Conservation (phyloP, 2,113 vertebrate species). For the Pluvialis apricaria region DNA sequence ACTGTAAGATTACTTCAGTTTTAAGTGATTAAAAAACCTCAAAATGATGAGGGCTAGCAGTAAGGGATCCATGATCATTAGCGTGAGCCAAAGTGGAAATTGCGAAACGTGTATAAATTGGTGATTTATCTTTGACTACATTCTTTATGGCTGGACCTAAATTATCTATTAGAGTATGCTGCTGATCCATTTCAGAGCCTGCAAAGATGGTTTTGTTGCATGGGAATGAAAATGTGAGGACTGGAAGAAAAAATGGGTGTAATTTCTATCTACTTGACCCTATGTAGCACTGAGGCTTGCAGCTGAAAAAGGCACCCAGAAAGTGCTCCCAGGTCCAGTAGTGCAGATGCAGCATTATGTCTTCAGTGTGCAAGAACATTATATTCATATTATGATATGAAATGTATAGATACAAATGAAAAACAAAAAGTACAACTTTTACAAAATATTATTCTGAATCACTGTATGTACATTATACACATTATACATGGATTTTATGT, state of each 20-base stretch:
- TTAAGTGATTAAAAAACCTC: neutral
- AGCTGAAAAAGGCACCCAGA: neutral
- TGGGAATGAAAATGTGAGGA: neutral
- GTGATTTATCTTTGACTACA: neutral
- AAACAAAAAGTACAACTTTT: neutral
- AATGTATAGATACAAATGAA: neutral
- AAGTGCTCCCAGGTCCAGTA: neutral
- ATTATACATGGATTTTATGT: neutral
- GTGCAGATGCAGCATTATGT: neutral
- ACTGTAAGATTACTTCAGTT: neutral
- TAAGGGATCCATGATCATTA: neutral
- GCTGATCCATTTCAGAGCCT: neutral
- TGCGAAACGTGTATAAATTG: neutral
- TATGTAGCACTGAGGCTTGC: neutral
- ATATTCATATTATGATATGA: neutral
- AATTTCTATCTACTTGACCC: neutral
- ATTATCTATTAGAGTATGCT: neutral
- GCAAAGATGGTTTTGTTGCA: neutral
- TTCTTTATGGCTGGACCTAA: neutral
- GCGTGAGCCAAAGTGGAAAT: neutral
- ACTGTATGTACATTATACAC: conserved; percentile 23
- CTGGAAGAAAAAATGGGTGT: neutral
- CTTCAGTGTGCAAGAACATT: neutral
- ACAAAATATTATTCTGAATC: conserved; percentile 13
- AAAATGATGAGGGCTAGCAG: neutral